Evolutionary conservation across 2,888 invertebrate species (phyloP), one percentile per base, ranked within the genome.

Genomic region (Xestia ashworthii): DNA sequence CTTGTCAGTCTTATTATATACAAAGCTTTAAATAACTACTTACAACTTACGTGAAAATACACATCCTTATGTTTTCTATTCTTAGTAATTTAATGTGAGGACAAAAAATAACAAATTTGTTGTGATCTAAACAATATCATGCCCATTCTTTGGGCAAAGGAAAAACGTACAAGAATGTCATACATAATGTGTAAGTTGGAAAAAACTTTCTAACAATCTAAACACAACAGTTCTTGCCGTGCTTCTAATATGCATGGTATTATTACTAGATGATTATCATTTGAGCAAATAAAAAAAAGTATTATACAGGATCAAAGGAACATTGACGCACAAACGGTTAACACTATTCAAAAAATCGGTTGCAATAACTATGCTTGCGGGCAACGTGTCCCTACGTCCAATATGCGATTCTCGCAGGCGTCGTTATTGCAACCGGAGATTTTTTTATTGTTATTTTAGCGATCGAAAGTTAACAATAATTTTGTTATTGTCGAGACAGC

Each of bases 1-100:
- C 80, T 73, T 78, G 76, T 81, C 88, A 87, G 86, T 83, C 86
- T 87, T 80, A 86, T 71, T 82, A 85, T 83, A 75, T 76, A 86
- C 88, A 78, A 74, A 73, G 65, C 50, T 65, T 71, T 50, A 16
- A 71, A 66, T 69, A 22, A 71, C 60, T 80, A n/a, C n/a, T n/a
- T n/a, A 68, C 58, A 71, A 64, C 25, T 58, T 44, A 44, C 4
- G 12, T 58, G 46, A 22, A 44, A 79, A 62, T 72, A 80, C 16
- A 74, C 58, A 19, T 38, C 19, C 9, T 4, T 32, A 19, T 11
- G 6, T 58, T 25, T 25, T 32, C 11, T 48, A 55, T 25, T 19
- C 41, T 72, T 14, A 65, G n/a, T 12, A 58, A 65, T 77, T 53
- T 70, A 38, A n/a, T 65, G n/a, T 48, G n/a, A n/a, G 22, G 65